Evolutionary conservation across 1,140 invertebrate genomes (phyloP), one percentile per base, ranked within the genome.

Genomic region (Macrobrachium rosenbergii): DNA sequence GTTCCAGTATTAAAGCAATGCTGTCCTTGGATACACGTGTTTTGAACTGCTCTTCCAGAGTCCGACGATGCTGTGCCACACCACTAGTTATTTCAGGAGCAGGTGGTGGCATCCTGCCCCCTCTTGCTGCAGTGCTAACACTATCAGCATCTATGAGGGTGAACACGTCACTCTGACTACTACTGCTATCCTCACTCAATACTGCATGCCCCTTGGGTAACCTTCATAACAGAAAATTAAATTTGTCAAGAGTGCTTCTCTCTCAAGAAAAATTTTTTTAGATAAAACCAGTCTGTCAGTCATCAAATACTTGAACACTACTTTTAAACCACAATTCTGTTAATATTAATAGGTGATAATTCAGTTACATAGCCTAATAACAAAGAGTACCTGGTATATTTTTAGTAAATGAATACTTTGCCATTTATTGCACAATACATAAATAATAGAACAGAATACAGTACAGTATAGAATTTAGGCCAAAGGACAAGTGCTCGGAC

Each of bases 1-100:
- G 92, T 77, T 93, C 92, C 72, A 94, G 90, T 58, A 93, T 83
- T 81, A 93, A 91, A 45, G 93, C 92, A 52, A 94, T 91, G 45
- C 93, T 88, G 62, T 90, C 88, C 60, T 90, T 89, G 16, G 87
- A 83, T 19, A 89, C 87, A 10, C 87, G 67, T 2, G 82, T 88
- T 75, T 90, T 89, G 59, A 89, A 89, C 19, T 89, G 88, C 23
- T 84, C 82, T 64, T 89, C 88, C 16, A 89, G 60, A 16, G 78
- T 76, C 16, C 83, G 69, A 2, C 88, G 77, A 62, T 89, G 82
- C n/a, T 85, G 88, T 19, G 69, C 83, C 59, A 85, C 60, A 21
- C 77, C 72, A 45, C 67, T 85, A 7, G 77, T 84, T 21, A 85
- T 85, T 69, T 89, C 83, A 17, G 79, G 77, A 8, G 76, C 82